Base-by-base conservation (phyloP, 2,113 vertebrate genomes). In the Bos indicus region DNA sequence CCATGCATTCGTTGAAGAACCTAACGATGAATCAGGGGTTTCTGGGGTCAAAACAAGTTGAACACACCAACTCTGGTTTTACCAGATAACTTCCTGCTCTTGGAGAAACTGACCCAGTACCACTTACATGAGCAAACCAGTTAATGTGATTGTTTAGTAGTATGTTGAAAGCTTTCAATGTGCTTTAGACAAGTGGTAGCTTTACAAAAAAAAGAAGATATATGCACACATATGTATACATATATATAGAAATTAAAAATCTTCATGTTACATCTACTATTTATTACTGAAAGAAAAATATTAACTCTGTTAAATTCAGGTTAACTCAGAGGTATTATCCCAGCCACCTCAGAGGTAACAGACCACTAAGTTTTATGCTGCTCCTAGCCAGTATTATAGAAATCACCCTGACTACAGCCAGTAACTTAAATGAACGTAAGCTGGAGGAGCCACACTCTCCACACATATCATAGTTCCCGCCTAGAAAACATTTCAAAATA, bases 401-500 rank as follows among this genome's bases (percentile, higher is more conserved):
- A 84, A 48, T 48, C 56, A 94, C 33, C 17, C 71, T 92, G 62
- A 82, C 30, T 71, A 85, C 30, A 85, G 12, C 59, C 60, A 86
- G 57, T 57, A 95, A 52, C 21, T 91, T 60, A 90, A 88, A 80
- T 8, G 13, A 88, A 80, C 4, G 1, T 30, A 92, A 78, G 28
- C 85, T 96, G 6, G 43, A 15, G 10, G 54, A 54, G 52, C 48
- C 56, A 60, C 9, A 52, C 28, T 93, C 91, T 67, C 59, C 33
- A 88, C 33, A 64, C 13, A 54, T 30, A 14, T 48, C 87, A 86
- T 9, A 96, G 36, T 64, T 94, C 30, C 62, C 51, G 86, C 82
- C 54, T 78, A 86, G 80, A 95, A 98, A 95, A 91, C 25, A 96
- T 62, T 93, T 94, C 90, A 96, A 98, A 96, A 82, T 92, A 71